Conservation (phyloP, 2,113 vertebrate species). For the Aptenodytes forsteri region DNA sequence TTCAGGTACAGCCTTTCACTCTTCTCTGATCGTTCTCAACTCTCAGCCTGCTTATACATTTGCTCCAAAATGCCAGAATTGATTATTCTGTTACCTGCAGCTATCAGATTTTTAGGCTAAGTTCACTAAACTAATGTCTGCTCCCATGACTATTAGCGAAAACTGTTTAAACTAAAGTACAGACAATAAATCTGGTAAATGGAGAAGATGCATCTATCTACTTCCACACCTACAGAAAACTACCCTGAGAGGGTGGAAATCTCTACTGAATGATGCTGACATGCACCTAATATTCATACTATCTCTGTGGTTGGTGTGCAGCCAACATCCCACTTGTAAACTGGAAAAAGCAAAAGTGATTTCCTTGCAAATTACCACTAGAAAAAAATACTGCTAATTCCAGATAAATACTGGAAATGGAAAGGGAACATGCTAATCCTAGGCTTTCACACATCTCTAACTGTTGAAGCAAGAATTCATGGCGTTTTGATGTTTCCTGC, state of each 20-base stretch:
- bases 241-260: background rate
- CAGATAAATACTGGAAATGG: background rate
- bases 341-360: background rate
- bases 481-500: background rate
- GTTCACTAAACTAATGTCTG: background rate
- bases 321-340: background rate
- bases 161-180: background rate
- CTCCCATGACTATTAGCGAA: fast-evolving
- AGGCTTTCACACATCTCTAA: background rate
- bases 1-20: background rate
- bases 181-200: background rate
- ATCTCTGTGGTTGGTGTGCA: background rate
- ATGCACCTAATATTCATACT: background rate
- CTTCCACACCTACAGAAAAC: background rate
- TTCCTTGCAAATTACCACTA: background rate
- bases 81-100: background rate
- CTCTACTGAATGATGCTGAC: background rate
- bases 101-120: background rate
- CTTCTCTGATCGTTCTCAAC: background rate
- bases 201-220: background rate
- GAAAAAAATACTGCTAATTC: background rate
- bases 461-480: background rate
- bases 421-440: background rate
- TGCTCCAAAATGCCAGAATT: background rate
- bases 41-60: background rate